Conservation (phyloP, 2,888 invertebrate genomes). For the Perdita meconis region DNA sequence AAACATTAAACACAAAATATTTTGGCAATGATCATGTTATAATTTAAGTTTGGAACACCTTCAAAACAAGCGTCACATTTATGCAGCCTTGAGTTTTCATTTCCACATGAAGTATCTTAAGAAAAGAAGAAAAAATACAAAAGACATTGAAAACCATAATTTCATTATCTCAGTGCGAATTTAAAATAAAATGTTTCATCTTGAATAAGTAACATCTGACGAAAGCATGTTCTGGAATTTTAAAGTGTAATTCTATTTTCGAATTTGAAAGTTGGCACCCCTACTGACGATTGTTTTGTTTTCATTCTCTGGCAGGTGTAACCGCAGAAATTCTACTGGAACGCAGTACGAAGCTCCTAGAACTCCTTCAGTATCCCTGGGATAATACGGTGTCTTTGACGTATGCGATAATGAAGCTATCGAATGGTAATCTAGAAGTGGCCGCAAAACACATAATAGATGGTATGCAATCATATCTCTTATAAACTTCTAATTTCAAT, state of each 20-base stretch:
- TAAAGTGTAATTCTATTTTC: too few species aligned
- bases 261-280: too few species aligned
- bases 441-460: conserved; percentile 91
- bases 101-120: too few species aligned
- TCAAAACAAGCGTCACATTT: not conserved
- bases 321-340: conserved; percentile 87
- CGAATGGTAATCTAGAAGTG: conserved; percentile 90
- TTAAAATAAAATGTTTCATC: too few species aligned
- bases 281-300: not conserved
- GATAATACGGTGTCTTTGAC: conserved; percentile 92
- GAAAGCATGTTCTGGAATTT: too few species aligned
- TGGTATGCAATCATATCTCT: conserved; percentile 85
- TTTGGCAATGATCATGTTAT: conserved; percentile 1
- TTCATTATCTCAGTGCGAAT: too few species aligned
- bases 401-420: conserved; percentile 92
- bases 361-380: conserved; percentile 90
- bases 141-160: too few species aligned
- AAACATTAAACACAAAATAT: not conserved
- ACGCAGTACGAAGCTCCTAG: conserved; percentile 87
- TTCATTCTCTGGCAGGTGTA: conserved; percentile 34
- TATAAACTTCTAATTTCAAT: not conserved
- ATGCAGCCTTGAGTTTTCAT: conserved; percentile 7
- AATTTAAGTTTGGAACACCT: conserved; percentile 15
- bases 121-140: too few species aligned
- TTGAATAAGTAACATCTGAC: too few species aligned